A percentile compares a stretch with the other conserved stretches of the same genome.
Evolutionary conservation across 2,797 vertebrate genomes (phyloP).

Genomic region (Graptemys geographica): DNA sequence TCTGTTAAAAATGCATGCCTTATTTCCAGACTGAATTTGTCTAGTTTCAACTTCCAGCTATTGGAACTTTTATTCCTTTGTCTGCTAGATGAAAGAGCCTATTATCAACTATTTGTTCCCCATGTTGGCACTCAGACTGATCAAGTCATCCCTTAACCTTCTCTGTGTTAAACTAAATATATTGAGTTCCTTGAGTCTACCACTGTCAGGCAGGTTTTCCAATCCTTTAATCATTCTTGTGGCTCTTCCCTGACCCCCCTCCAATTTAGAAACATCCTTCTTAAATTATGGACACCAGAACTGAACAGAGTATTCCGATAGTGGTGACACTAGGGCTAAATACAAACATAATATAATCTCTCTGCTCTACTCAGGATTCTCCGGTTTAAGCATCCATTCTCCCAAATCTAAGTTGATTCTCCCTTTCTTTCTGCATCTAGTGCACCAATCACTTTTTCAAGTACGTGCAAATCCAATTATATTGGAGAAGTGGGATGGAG

Average conservation of each 20-base stretch:
- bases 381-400: neutral
- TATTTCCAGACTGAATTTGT: neutral
- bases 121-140: neutral
- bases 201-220: neutral
- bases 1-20: neutral
- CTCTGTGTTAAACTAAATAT: neutral
- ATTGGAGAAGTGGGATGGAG: neutral
- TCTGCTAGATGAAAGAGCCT: neutral
- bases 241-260: neutral
- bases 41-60: neutral
- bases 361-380: neutral
- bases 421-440: neutral
- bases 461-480: neutral
- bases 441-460: neutral
- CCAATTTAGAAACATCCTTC: neutral
- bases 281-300: neutral
- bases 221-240: neutral
- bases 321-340: neutral
- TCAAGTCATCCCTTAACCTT: neutral
- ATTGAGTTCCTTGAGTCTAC: neutral
- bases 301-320: neutral
- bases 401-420: neutral
- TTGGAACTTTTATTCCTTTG: neutral
- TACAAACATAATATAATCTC: neutral
- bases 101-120: neutral